These are phyloP conservation scores for Galeopsomyia nigrocyanea DNA, from an alignment of 2,888 invertebrate species.

Conservation along the genomic window DNA sequence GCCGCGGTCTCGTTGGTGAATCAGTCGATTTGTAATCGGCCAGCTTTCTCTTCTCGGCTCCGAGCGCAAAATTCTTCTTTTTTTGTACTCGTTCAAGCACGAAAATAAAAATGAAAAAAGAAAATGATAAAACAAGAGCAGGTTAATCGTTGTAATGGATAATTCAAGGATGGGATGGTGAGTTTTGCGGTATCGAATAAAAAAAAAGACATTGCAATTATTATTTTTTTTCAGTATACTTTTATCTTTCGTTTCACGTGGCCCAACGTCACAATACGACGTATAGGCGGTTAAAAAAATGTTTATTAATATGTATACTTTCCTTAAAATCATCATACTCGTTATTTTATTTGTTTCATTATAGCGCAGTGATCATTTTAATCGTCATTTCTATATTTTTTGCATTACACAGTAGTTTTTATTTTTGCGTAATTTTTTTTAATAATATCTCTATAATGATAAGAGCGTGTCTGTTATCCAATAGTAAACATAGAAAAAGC, in stretches of 20 bases:
- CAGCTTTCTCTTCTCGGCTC: conserved; percentile 4
- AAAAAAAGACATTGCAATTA: conserved; percentile 45
- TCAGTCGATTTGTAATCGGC: conserved; percentile 4
- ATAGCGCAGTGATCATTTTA: conserved; percentile 62
- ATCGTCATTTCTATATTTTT: conserved; percentile 59
- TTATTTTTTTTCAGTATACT: conserved; percentile 46
- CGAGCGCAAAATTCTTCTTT: not conserved
- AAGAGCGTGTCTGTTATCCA: conserved; percentile 57
- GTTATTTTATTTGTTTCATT: conserved; percentile 60
- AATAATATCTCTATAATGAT: conserved; percentile 57
- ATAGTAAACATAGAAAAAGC: conserved; percentile 68
- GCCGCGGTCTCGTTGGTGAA: not conserved
- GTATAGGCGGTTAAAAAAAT: conserved; percentile 66
- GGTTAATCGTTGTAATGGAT: conserved; percentile 2
- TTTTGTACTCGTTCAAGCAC: no score
- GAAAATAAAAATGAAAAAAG: conserved; percentile 1
- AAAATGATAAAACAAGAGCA: not conserved
- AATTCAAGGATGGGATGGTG: not conserved
- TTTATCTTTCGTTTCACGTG: conserved; percentile 60
- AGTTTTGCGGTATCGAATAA: not conserved
- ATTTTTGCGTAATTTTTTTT: conserved; percentile 55
- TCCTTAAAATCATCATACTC: conserved; percentile 68
- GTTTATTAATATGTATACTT: conserved; percentile 69
- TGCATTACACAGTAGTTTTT: conserved; percentile 60
- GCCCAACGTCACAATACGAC: conserved; percentile 64